These are phyloP conservation scores for Penaeus indicus DNA, from an alignment of 1,140 invertebrate species.

Conservation along the genomic window DNA sequence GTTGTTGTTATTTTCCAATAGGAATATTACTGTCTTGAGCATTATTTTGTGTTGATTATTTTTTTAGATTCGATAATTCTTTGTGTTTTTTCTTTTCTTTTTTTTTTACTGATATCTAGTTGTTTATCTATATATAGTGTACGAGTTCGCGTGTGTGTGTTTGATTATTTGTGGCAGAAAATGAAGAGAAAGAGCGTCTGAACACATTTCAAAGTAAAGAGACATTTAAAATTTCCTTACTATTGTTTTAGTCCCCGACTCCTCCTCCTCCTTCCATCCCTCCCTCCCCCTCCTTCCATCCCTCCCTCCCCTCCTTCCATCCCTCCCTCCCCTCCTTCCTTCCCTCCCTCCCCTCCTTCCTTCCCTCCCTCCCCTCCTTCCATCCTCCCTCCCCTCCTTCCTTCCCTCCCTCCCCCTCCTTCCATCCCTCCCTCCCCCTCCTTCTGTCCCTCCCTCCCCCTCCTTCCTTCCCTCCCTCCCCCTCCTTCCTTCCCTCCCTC, in stretches of 20 bases:
- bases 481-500: background rate
- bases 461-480: background rate
- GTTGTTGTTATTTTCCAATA: too few relatives aligned
- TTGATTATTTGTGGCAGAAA: background rate
- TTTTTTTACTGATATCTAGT: background rate
- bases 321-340: background rate
- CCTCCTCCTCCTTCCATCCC: background rate
- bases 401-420: background rate
- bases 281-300: conserved; percentile 8
- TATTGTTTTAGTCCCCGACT: background rate
- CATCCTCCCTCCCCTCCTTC: background rate
- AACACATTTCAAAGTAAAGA: too few relatives aligned
- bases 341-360: background rate
- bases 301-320: background rate
- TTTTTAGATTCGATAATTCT: background rate
- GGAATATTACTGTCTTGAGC: too few relatives aligned
- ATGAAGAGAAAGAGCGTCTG: background rate
- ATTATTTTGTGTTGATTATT: background rate
- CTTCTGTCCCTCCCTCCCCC: background rate
- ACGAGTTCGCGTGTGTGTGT: background rate
- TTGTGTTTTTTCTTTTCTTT: too few relatives aligned
- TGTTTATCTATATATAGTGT: conserved; percentile 1
- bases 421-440: background rate
- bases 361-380: background rate
- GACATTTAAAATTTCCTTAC: too few relatives aligned